A percentile compares a stretch with the other conserved stretches of the same genome.
phyloP scores from a whole-genome alignment of 2,888 invertebrate genomes.

The Phyllotreta striolata region DNA sequence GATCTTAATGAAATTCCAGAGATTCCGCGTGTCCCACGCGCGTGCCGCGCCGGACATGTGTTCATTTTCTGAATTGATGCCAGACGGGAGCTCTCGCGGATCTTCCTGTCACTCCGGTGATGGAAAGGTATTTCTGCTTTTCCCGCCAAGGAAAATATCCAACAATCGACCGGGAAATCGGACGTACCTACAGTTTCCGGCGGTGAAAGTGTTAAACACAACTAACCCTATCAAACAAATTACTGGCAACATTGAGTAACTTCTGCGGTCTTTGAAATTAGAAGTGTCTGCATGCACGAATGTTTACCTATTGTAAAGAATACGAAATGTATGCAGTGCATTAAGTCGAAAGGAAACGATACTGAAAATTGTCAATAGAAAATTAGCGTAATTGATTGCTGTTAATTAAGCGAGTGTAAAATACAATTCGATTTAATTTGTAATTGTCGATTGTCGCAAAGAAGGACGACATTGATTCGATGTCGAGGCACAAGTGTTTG shows the following conservation, averaged over 20 bases:
- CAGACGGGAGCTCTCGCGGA: constrained; percentile 33
- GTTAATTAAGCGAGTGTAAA: not conserved
- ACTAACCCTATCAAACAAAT: no score
- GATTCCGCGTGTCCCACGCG: constrained; percentile 48
- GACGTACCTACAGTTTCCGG: no score
- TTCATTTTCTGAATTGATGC: constrained; percentile 45
- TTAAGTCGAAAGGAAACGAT: no score
- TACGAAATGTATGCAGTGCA: no score
- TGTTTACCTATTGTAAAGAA: no score
- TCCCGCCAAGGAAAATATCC: constrained; percentile 5
- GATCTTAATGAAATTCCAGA: constrained; percentile 51
- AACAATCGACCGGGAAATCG: not conserved
- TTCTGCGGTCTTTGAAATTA: no score
- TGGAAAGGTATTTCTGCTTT: constrained; percentile 47
- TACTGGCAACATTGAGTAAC: no score
- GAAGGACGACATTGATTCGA: constrained; percentile 6
- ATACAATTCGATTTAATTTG: constrained; percentile 8
- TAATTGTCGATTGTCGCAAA: constrained; percentile 7
- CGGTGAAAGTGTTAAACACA: no score
- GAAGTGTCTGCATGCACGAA: no score
- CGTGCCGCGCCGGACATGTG: constrained; percentile 47
- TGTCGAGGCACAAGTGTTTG: constrained; percentile 6
- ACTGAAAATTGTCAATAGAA: no score
- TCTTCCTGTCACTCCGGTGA: constrained; percentile 36
- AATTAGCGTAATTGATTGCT: not conserved